phyloP scores from a whole-genome alignment of 1,140 invertebrate species.

The Elymnias hypermnestra region DNA sequence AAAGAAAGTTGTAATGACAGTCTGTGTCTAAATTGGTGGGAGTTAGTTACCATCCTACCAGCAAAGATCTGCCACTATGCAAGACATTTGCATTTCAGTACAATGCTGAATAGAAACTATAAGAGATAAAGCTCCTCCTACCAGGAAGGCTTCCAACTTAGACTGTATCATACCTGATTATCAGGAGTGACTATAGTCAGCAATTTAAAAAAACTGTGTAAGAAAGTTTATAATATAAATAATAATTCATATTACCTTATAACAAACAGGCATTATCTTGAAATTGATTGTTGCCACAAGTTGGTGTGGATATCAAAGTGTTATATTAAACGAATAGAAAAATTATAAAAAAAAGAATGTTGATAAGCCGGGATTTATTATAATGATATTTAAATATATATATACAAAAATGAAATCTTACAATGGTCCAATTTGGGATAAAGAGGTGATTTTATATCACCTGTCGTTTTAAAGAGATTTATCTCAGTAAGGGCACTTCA shows the following conservation, averaged over 20 bases:
- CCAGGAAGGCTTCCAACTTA: too few relatives aligned
- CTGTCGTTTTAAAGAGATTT: conserved; percentile 29
- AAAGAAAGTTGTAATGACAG: too few relatives aligned
- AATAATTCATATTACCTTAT: conserved; percentile 3
- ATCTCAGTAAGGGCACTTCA: conserved; percentile 38
- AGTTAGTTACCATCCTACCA: too few relatives aligned
- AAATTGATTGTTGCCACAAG: conserved; percentile 32
- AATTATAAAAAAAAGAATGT: conserved; percentile 27
- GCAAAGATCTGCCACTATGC: too few relatives aligned
- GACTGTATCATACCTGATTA: too few relatives aligned
- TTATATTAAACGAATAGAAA: conserved; percentile 35
- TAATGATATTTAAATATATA: too few relatives aligned
- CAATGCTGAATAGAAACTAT: too few relatives aligned
- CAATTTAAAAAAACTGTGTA: not conserved
- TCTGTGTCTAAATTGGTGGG: too few relatives aligned
- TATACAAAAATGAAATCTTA: conserved; percentile 40
- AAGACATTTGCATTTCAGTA: too few relatives aligned
- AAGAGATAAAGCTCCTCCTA: too few relatives aligned
- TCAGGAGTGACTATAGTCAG: too few relatives aligned
- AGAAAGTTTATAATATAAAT: not conserved
- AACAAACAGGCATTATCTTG: not conserved
- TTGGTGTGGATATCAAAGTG: conserved; percentile 31
- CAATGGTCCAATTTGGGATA: conserved; percentile 60
- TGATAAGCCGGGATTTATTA: conserved; percentile 42
- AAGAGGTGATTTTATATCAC: conserved; percentile 25